Evolutionary conservation across 2,797 vertebrate species (phyloP), one percentile per base, ranked within the genome.

Genomic region (Fundulus diaphanus): DNA sequence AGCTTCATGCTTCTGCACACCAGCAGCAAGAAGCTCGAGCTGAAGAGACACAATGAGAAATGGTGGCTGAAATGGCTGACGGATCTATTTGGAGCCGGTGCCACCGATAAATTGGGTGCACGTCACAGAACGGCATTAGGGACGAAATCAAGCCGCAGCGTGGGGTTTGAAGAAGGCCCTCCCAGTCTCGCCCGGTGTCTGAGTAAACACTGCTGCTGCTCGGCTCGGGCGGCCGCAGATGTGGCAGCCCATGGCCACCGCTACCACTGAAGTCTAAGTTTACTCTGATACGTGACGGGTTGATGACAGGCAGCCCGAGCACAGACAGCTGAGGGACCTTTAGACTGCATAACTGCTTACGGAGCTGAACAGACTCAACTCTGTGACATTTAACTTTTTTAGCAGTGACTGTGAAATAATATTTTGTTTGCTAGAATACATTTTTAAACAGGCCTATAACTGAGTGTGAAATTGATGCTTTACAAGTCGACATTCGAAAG

Each of bases 61-160:
- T 81, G 79, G 61, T 15, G 59, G 49, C 67, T 82, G 70, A 33
- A 83, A 66, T 54, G 59, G 52, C 80, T 81, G 86, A 91, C 80
- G 65, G 84, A 91, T 91, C 76, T 85, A 78, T 91, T 87, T 78
- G 78, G 81, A 87, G 84, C 72, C 67, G 73, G 75, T 79, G 51
- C 73, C 78, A 73, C 83, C 78, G 73, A 85, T 82, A 77, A 79
- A 85, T 80, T 59, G 68, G 40, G 70, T n/a, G 81, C 82, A 71
- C 70, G 46, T 89, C 85, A 84, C 67, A 52, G 68, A 73, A 54
- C 49, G 74, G 86, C 82, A 85, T 68, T 73, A 82, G 74, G 77
- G 74, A 54, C 72, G 80, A 68, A 80, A 83, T 67, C 69, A 78
- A 81, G 88, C 46, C 57, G 80, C 78, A 85, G 71, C 85, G 87